phyloP scores from a whole-genome alignment of 2,888 invertebrate genomes.

The Chymomyza amoena region DNA sequence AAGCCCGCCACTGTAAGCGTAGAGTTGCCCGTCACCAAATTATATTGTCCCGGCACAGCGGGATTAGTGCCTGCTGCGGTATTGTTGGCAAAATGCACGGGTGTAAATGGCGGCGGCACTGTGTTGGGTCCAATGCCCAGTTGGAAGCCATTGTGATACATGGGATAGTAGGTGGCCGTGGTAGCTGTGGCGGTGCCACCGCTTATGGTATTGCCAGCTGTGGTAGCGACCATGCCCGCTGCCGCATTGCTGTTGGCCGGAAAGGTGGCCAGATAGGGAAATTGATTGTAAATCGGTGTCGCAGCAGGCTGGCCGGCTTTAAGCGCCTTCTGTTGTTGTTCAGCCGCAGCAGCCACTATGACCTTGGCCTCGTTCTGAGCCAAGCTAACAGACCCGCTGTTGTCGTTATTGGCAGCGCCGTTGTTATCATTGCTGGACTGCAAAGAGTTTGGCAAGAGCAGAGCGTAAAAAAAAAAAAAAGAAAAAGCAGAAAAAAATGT shows the following conservation, averaged over 20 bases:
- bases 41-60: conserved; percentile 46
- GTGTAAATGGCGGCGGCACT: conserved; percentile 78
- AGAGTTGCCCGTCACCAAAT: conserved; percentile 53
- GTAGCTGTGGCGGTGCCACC: conserved; percentile 43
- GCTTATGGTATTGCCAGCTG: conserved; percentile 45
- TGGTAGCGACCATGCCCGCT: conserved; percentile 54
- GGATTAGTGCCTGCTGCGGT: conserved; percentile 46
- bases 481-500: conserved; percentile 5
- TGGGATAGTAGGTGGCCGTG: conserved; percentile 76
- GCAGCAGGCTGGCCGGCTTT: conserved; percentile 68
- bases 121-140: conserved; percentile 76
- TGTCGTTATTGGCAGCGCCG: conserved; percentile 53
- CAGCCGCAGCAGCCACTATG: conserved; percentile 59
- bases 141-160: conserved; percentile 79
- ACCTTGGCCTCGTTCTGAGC: conserved; percentile 72
- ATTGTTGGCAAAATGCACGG: conserved; percentile 76
- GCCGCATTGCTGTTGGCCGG: conserved; percentile 58
- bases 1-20: conserved; percentile 51
- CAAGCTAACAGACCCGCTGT: conserved; percentile 74
- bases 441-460: not conserved
- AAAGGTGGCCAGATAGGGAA: conserved; percentile 77
- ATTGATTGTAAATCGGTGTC: conserved; percentile 76
- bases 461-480: not conserved
- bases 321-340: conserved; percentile 62
- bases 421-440: conserved; percentile 39